Conservation (phyloP, 2,113 vertebrate species). For the Microcebus jonahi region DNA sequence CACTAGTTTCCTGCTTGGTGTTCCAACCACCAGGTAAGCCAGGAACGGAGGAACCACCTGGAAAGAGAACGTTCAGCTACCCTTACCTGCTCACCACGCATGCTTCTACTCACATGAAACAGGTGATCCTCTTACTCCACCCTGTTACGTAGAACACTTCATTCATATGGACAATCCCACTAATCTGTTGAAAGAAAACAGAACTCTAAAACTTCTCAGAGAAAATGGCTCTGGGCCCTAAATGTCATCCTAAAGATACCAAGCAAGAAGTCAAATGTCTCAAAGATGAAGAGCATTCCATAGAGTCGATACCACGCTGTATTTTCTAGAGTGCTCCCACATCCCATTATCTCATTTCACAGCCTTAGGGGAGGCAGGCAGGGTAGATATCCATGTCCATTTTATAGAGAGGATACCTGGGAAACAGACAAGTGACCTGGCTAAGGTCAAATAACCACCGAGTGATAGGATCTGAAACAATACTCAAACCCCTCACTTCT, state of each 20-base stretch:
- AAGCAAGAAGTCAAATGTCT: not conserved
- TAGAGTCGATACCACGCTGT: rapidly evolving
- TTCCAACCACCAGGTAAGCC: not conserved
- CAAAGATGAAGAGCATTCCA: not conserved
- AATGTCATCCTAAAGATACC: not conserved
- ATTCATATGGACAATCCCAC: conserved; percentile 79
- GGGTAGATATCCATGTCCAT: not conserved
- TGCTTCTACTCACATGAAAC: conserved; percentile 76
- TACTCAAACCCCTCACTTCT: not conserved
- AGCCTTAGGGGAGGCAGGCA: not conserved
- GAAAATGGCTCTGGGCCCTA: not conserved
- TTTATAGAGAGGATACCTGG: not conserved
- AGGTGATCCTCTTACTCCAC: conserved; percentile 81
- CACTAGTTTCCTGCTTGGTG: not conserved
- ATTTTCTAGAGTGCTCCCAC: not conserved
- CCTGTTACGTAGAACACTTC: conserved; percentile 77
- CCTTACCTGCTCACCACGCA: rapidly evolving
- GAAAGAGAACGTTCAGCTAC: not conserved
- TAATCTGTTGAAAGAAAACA: conserved; percentile 72
- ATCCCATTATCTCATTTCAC: not conserved
- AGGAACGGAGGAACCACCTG: not conserved
- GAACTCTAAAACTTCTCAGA: not conserved
- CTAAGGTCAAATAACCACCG: not conserved
- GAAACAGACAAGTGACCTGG: not conserved
- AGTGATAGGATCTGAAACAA: not conserved